Conservation (phyloP, 1,140 invertebrate genomes). For the Zaprionus tsacasi region DNA sequence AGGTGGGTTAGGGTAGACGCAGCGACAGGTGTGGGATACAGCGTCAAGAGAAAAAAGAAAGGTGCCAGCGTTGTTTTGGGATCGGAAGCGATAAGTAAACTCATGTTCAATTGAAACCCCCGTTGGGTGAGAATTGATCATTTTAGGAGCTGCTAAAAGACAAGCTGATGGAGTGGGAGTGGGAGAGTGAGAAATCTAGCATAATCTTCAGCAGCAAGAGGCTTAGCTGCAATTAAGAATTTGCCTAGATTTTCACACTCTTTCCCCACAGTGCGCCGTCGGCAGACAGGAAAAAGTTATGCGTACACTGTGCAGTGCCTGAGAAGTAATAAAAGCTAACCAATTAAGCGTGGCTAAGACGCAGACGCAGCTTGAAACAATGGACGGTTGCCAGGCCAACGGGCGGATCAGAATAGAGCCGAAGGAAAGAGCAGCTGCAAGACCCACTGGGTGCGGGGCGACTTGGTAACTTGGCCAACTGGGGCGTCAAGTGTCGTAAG, state of each 20-base stretch:
- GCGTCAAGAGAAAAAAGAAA: constrained; percentile 1
- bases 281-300: constrained; percentile 52
- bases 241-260: not conserved
- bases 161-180: no score
- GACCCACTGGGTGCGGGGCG: not conserved
- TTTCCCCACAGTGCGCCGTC: constrained; percentile 43
- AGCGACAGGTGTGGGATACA: not conserved
- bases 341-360: constrained; percentile 79
- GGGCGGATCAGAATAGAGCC: not conserved
- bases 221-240: not conserved
- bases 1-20: not conserved
- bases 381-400: constrained; percentile 35
- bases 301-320: constrained; percentile 60
- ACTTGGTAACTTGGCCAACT: constrained; percentile 42
- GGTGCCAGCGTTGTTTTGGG: not conserved
- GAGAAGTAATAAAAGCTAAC: constrained; percentile 79
- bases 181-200: not conserved
- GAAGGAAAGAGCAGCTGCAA: not conserved
- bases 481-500: constrained; percentile 76
- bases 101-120: not conserved
- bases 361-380: constrained; percentile 63
- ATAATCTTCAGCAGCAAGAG: not conserved
- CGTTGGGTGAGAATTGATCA: constrained; percentile 11
- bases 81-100: constrained; percentile 20
- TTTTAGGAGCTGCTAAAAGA: constrained; percentile 3